A percentile compares a stretch with the other conserved stretches of the same genome.
These are phyloP conservation scores for Phytoseiulus persimilis DNA, from an alignment of 2,888 invertebrate species.

Conservation along the genomic window DNA sequence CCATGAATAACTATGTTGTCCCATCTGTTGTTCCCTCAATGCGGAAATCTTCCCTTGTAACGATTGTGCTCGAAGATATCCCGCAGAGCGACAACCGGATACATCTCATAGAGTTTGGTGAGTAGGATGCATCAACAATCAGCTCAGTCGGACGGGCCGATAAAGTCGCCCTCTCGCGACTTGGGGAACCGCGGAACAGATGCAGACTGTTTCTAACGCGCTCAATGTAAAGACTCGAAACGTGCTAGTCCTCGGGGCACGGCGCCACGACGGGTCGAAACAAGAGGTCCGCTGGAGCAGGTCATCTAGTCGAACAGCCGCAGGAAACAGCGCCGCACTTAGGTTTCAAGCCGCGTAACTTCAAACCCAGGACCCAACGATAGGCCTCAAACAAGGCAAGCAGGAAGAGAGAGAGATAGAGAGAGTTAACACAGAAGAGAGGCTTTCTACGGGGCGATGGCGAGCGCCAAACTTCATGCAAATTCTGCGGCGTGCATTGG, in stretches of 20 bases:
- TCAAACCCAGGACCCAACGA: neutral
- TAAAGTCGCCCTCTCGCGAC: neutral
- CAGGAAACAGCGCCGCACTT: neutral
- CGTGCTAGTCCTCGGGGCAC: too few relatives aligned
- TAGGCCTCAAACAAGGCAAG: too few relatives aligned
- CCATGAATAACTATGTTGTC: neutral
- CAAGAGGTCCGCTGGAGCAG: too few relatives aligned
- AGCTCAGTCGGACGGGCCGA: neutral
- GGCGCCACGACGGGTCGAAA: too few relatives aligned
- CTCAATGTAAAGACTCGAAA: neutral
- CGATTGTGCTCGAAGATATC: neutral
- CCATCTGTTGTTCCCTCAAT: neutral
- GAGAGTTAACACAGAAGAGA: neutral
- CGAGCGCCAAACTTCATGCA: neutral
- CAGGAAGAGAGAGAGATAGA: too few relatives aligned
- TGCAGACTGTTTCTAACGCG: neutral
- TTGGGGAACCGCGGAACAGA: neutral
- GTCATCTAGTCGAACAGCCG: neutral
- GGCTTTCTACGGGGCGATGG: neutral
- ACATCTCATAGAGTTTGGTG: neutral
- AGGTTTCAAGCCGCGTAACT: neutral
- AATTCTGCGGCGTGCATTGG: neutral
- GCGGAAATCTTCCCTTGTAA: neutral
- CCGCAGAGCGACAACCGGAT: neutral
- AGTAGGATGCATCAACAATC: neutral